Conservation (phyloP, 2,888 invertebrate species). For the Creontiades dilutus region DNA sequence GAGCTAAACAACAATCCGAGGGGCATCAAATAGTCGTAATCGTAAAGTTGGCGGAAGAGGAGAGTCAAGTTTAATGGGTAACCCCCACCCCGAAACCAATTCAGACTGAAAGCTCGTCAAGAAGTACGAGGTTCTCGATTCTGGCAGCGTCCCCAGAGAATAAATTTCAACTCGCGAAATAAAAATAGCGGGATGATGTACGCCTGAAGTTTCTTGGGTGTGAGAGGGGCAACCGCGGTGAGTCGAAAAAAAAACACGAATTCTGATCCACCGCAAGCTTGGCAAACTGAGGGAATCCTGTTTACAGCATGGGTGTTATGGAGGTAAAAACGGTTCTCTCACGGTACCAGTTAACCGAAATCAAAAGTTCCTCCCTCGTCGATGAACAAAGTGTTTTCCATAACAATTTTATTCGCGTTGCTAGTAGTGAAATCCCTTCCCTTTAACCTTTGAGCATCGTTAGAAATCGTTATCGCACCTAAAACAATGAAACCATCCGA, state of each 20-base stretch:
- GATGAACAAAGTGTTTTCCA: no score
- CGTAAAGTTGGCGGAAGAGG: neutral
- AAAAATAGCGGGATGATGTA: constrained; percentile 1
- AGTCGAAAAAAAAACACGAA: neutral
- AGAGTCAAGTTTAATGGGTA: neutral
- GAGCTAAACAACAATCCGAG: neutral
- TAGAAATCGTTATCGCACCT: no score
- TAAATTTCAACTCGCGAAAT: constrained; percentile 3
- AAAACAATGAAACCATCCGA: no score
- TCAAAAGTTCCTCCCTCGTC: no score
- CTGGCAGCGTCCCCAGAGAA: neutral
- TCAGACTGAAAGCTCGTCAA: neutral
- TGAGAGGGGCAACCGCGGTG: neutral
- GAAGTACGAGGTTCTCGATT: neutral
- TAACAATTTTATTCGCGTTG: no score
- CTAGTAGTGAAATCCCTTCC: no score
- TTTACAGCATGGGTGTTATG: no score
- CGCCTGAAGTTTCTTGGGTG: neutral
- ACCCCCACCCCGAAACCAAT: neutral
- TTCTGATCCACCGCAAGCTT: neutral
- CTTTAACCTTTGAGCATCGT: no score
- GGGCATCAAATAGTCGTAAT: neutral
- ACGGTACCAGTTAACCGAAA: no score
- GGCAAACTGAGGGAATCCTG: no score
- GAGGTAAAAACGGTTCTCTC: no score